Evolutionary conservation across 2,797 vertebrate genomes (phyloP).

Genomic region (Kryptopterus vitreolus): DNA sequence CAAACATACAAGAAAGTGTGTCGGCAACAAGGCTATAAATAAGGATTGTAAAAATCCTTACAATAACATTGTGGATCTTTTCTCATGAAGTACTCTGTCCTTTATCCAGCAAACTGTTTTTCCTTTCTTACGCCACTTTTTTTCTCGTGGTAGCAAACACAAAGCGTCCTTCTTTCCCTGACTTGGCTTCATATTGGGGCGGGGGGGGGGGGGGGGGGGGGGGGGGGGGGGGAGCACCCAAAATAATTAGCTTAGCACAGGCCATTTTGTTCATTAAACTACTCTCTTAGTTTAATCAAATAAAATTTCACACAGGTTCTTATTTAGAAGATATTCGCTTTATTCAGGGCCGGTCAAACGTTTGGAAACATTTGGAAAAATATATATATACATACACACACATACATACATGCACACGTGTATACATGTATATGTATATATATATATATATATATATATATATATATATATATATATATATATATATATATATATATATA

Average conservation of each 20-base stretch:
- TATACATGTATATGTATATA: no score
- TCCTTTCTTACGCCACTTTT: constrained; percentile 15
- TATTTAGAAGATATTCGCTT: not conserved
- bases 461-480: no score
- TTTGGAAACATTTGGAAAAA: no score
- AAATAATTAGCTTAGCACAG: constrained; percentile 17
- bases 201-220: no score
- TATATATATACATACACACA: no score
- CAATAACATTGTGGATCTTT: constrained; percentile 10
- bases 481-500: no score
- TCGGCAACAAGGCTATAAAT: constrained; percentile 15
- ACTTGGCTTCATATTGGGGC: constrained; percentile 41
- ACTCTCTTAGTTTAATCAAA: not conserved
- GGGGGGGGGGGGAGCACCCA: no score
- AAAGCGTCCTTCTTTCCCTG: constrained; percentile 7
- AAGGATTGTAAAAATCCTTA: constrained; percentile 6
- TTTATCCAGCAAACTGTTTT: constrained; percentile 6
- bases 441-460: no score
- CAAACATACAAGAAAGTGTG: not conserved
- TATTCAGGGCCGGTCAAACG: not conserved
- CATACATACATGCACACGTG: no score
- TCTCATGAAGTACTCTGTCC: not conserved
- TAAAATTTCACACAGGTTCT: not conserved
- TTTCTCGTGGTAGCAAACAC: constrained; percentile 20
- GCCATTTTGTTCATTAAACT: not conserved